Evolutionary conservation across 2,888 invertebrate genomes (phyloP).

Genomic region (Uropetala carovei): DNA sequence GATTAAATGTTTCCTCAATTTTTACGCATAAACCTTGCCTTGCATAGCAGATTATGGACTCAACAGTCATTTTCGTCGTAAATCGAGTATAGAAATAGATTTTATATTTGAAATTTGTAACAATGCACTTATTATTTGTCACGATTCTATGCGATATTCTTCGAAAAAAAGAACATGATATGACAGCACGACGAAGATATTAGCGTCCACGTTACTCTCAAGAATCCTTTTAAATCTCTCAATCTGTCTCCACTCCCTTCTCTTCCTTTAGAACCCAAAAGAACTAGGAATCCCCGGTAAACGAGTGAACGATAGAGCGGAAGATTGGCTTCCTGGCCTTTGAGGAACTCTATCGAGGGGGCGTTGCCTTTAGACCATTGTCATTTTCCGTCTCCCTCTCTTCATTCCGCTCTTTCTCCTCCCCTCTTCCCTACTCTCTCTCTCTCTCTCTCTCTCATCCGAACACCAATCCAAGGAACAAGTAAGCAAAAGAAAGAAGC

Average conservation of each 20-base stretch:
- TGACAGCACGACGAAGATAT: too few relatives aligned
- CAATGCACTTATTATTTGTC: too few relatives aligned
- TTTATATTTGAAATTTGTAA: too few relatives aligned
- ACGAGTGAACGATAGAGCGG: not conserved
- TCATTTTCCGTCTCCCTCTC: not conserved
- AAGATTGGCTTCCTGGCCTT: conserved; percentile 21
- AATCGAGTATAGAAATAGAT: too few relatives aligned
- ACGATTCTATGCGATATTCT: too few relatives aligned
- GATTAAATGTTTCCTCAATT: too few relatives aligned
- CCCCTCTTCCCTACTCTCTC: not conserved
- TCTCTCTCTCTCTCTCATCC: not conserved
- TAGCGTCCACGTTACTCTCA: too few relatives aligned
- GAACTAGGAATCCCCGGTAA: not conserved
- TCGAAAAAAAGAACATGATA: too few relatives aligned
- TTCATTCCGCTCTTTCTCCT: not conserved
- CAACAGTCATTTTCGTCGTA: too few relatives aligned
- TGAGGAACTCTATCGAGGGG: not conserved
- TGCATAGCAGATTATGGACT: too few relatives aligned
- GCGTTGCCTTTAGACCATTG: not conserved
- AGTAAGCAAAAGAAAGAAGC: not conserved
- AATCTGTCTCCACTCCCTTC: not conserved
- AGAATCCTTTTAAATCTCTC: not conserved
- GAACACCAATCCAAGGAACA: conserved; percentile 11
- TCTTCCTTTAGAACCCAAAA: not conserved
- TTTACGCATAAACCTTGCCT: too few relatives aligned